A percentile compares a stretch with the other conserved stretches of the same genome.
Conservation (phyloP, 1,140 invertebrate genomes). For the fruit fly (Drosophila melanogaster) region Release_6_plus_ISO1_MT NT_037436.4:21279001-21279500, state of each 20-base stretch:
- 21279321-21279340: constrained; percentile 7
- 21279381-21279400: constrained; percentile 63
- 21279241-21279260: constrained; percentile 11
- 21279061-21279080: constrained; percentile 24
- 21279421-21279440: constrained; percentile 45
- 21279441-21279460: constrained; percentile 18
- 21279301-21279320: constrained; percentile 55
- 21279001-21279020: constrained; percentile 59
- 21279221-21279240: constrained; percentile 25
- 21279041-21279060: background rate
- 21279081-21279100: constrained; percentile 14
- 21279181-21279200: no score
- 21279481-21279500: constrained; percentile 96
- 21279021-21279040: constrained; percentile 25
- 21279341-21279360: constrained; percentile 58
- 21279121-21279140: constrained; percentile 14
- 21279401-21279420: constrained; percentile 69
- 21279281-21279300: constrained; percentile 55
- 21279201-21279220: constrained; percentile 29
- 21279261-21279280: background rate
- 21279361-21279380: constrained; percentile 74
- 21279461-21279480: constrained; percentile 91
- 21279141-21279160: constrained; percentile 42
- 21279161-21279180: constrained; percentile 1
- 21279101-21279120: constrained; percentile 27